These are phyloP conservation scores for Drosophila eohydei DNA, from an alignment of 2,888 invertebrate species.

Conservation along the genomic window DNA sequence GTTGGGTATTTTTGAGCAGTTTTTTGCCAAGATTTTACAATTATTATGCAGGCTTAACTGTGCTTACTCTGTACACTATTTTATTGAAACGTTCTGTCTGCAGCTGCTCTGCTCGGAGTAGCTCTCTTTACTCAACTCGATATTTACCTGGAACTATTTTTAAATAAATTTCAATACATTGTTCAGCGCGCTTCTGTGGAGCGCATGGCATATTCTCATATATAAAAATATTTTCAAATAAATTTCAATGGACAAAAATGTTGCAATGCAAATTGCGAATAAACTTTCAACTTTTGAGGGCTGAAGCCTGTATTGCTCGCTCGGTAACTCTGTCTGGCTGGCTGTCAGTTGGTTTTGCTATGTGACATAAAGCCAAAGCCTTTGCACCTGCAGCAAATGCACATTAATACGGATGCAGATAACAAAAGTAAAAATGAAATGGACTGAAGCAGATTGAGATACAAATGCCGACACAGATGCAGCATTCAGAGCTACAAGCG, in stretches of 20 bases:
- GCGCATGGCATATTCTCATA: not conserved
- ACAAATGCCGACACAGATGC: conserved; percentile 11
- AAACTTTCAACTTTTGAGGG: not conserved
- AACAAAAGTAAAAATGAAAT: not conserved
- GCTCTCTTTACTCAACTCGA: not conserved
- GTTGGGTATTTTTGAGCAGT: no score
- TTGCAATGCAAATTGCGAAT: not conserved
- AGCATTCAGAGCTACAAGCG: not conserved
- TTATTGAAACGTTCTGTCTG: no score
- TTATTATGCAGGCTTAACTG: no score
- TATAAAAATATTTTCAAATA: not conserved
- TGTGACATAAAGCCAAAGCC: not conserved
- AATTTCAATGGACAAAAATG: conserved; percentile 1
- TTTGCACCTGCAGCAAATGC: not conserved
- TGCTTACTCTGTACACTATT: no score
- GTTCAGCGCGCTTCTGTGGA: not conserved
- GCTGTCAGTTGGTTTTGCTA: not conserved
- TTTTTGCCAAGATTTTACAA: no score
- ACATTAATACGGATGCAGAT: conserved; percentile 2
- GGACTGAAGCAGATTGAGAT: conserved; percentile 12
- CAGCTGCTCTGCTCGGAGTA: not conserved
- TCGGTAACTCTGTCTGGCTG: not conserved
- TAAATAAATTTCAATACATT: not conserved
- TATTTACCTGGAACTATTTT: not conserved
- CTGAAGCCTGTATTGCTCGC: not conserved